Evolutionary conservation across 35 echinoderm and acorn worm species (phyloP).

Genomic region (Heliocidaris tuberculata): DNA sequence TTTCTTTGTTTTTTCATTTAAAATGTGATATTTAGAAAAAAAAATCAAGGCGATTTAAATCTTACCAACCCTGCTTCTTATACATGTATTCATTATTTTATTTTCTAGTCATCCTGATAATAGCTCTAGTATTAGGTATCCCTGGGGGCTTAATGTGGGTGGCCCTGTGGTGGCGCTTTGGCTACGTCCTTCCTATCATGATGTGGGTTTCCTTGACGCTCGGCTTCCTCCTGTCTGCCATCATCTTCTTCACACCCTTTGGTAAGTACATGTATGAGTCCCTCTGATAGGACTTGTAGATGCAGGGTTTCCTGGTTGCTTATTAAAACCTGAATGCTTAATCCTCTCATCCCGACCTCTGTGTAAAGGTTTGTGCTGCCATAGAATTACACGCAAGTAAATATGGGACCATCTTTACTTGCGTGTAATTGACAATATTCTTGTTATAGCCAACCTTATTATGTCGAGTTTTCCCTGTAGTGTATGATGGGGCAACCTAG

Average conservation of each 20-base stretch:
- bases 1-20: too few relatives aligned
- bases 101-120: constrained; percentile 53
- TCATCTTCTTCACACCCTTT: constrained; percentile 87
- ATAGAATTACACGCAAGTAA: too few relatives aligned
- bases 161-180: constrained; percentile 82
- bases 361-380: too few relatives aligned
- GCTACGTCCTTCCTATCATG: constrained; percentile 54
- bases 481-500: neutral
- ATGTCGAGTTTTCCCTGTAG: too few relatives aligned
- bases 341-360: neutral
- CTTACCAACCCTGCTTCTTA: too few relatives aligned
- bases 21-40: too few relatives aligned
- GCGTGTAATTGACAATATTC: too few relatives aligned
- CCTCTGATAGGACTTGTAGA: neutral
- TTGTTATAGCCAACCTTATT: too few relatives aligned
- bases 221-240: constrained; percentile 66
- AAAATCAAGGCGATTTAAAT: too few relatives aligned
- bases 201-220: constrained; percentile 60
- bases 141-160: constrained; percentile 60
- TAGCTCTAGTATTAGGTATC: constrained; percentile 49
- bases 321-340: neutral
- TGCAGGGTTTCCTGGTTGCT: neutral
- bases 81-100: too few relatives aligned
- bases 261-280: constrained; percentile 51
- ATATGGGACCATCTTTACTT: too few relatives aligned